phyloP scores from a whole-genome alignment of 1,140 invertebrate species.

The Plectrocnemia conspersa region DNA sequence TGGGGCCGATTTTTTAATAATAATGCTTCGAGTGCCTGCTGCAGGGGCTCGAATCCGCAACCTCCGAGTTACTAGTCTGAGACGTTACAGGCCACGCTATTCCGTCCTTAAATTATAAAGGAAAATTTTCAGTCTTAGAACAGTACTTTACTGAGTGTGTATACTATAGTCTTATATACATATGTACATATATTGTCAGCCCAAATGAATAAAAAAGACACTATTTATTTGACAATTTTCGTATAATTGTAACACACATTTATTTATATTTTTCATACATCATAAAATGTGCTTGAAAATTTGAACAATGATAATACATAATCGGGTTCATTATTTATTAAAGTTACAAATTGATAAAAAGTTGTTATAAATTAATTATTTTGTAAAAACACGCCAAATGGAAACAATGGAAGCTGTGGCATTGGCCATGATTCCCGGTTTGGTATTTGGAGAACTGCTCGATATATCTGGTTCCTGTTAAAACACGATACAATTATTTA shows the following conservation, averaged over 20 bases:
- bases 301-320: background rate
- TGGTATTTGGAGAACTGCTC: constrained; percentile 43
- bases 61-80: background rate
- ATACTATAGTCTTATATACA: too few species aligned
- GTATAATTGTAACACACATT: background rate
- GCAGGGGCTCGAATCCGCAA: background rate
- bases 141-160: too few species aligned
- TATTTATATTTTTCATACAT: background rate
- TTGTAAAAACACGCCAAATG: constrained; percentile 58
- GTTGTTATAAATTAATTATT: background rate
- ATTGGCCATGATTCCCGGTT: constrained; percentile 63
- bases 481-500: background rate
- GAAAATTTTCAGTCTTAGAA: too few species aligned
- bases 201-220: background rate
- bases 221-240: constrained; percentile 1
- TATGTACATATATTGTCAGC: too few species aligned
- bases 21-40: too few species aligned
- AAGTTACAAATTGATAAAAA: constrained; percentile 9
- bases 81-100: background rate
- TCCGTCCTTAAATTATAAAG: background rate
- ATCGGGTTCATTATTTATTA: constrained; percentile 5
- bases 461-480: constrained; percentile 41
- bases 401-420: constrained; percentile 65
- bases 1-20: too few species aligned
- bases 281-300: too few species aligned